Base-by-base conservation (phyloP, 2,888 invertebrate species). In the Nebria brevicollis region DNA sequence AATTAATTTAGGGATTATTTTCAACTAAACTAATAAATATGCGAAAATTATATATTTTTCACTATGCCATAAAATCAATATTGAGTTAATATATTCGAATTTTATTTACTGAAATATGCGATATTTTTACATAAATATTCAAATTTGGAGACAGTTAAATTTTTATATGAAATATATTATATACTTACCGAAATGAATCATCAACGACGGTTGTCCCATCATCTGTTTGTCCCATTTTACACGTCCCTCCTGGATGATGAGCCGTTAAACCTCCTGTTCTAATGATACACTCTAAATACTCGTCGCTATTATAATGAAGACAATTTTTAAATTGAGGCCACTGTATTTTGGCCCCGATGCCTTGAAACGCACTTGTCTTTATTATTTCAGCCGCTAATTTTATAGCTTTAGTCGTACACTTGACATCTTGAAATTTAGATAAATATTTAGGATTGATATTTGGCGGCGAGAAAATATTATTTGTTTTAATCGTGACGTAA, bases 161-260 rank as follows among this genome's bases (percentile, higher is more conserved):
- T 2, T 13, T 11, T 1, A 54, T 8, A 13, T 7, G 8, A 11
- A 54, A 54, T 68, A 13, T 25, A 68, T 25, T 5, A 34, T 34
- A 34, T 4, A 34, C 64, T 82, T 85, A 94, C 94, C 92, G 91
- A 6, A 95, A 87, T 68, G 92, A 86, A 1, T 92, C 88, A 85
- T 96, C 94, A 0, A 96, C 94, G 0, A 96, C 96, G 2, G 92
- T 90, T 72, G 85, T 83, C 66, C 76, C 42, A 54, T 87, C 89
- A 25, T 85, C 85, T 1, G 84, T 80, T 10, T 84, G 84, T 1
- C 95, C 96, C 87, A 95, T 95, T 64, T 93, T 92, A 86, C 95
- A 95, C 0, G 94, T 95, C 11, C 96, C 96, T 0, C 93, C 94
- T 0, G 93, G 94, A 87, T 97, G 97, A 87, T 97, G 95, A 0